Evolutionary conservation across 2,797 vertebrate genomes (phyloP).

Genomic region (Schizopygopsis pylzovi): DNA sequence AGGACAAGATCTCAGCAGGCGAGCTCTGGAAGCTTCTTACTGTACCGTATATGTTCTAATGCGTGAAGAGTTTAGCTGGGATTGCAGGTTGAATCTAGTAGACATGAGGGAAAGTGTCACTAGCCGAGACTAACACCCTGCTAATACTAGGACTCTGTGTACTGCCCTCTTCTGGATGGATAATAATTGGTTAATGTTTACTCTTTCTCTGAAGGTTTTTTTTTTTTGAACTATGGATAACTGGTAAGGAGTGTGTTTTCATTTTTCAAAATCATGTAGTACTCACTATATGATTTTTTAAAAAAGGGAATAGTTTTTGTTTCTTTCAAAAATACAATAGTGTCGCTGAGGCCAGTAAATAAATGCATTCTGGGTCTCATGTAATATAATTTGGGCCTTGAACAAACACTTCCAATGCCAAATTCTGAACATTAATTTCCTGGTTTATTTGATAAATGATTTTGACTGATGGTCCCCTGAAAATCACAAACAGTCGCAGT

Average conservation of each 20-base stretch:
- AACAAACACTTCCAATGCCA: conserved; percentile 34
- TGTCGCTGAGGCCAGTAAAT: neutral
- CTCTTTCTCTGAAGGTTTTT: neutral
- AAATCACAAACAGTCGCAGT: neutral
- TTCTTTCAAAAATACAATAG: neutral
- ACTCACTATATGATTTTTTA: neutral
- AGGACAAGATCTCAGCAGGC: conserved; percentile 57
- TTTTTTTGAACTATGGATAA: neutral
- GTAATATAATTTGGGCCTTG: neutral
- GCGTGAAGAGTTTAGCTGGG: conserved; percentile 42
- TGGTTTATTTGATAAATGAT: conserved; percentile 20
- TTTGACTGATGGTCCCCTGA: neutral
- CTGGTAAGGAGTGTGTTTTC: neutral
- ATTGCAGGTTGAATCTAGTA: neutral
- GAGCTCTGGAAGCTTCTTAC: conserved; percentile 67
- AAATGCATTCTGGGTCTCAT: neutral
- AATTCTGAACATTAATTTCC: conserved; percentile 11
- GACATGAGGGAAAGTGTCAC: conserved; percentile 17
- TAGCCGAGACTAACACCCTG: conserved; percentile 38
- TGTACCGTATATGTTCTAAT: conserved; percentile 64
- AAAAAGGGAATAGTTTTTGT: neutral
- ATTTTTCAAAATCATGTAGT: neutral
- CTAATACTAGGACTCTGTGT: conserved; percentile 38
- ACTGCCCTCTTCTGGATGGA: conserved; percentile 65
- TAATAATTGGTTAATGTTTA: conserved; percentile 2